Conservation (phyloP, 2,113 vertebrate species). For the Macrotus californicus region DNA sequence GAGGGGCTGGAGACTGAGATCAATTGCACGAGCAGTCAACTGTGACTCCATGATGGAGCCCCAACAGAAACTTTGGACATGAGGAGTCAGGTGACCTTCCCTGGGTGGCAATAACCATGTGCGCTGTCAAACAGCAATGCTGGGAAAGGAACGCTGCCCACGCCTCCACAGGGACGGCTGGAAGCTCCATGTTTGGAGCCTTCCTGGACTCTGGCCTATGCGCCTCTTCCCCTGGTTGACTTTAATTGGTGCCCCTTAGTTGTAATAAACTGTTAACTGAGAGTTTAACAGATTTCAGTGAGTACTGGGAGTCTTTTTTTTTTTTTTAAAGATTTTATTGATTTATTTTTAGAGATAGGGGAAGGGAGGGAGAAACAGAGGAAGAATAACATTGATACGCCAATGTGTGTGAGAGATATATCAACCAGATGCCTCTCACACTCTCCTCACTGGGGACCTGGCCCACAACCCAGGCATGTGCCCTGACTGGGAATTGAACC, state of each 20-base stretch:
- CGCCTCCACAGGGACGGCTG: too few species aligned
- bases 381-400: too few species aligned
- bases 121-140: neutral
- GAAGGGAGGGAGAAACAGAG: too few species aligned
- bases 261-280: neutral
- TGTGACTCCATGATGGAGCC: neutral
- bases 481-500: too few species aligned
- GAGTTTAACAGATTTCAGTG: neutral
- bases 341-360: too few species aligned
- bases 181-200: neutral
- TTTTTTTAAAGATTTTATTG: too few species aligned
- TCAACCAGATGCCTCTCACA: too few species aligned
- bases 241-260: neutral
- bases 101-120: too few species aligned
- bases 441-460: too few species aligned
- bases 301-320: neutral
- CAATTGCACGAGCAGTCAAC: neutral
- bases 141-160: neutral
- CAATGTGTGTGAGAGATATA: too few species aligned
- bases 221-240: neutral
- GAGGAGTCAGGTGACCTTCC: neutral
- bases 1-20: neutral
- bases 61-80: neutral
- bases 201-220: neutral
- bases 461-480: too few species aligned